phyloP scores from a whole-genome alignment of 2,113 vertebrate genomes.

The Micromys minutus region DNA sequence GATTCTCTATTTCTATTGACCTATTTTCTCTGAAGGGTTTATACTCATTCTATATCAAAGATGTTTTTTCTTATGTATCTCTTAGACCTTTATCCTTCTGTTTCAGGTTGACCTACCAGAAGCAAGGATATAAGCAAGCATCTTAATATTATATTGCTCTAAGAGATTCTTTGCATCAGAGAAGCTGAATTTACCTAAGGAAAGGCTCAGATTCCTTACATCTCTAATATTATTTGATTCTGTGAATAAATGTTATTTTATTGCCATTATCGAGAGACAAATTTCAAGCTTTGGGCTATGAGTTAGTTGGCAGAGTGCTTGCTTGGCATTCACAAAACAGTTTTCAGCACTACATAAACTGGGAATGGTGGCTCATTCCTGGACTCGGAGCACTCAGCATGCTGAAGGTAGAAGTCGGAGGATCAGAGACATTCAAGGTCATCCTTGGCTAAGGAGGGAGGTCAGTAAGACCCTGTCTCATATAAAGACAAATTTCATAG shows the following conservation, averaged over 20 bases:
- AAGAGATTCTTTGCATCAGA: constrained; percentile 10
- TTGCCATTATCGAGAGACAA: constrained; percentile 20
- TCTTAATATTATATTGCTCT: background rate
- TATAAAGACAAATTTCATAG: constrained; percentile 40
- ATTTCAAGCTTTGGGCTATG: background rate
- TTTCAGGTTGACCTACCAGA: constrained; percentile 18
- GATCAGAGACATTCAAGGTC: background rate
- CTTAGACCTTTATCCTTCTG: background rate
- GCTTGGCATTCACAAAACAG: background rate
- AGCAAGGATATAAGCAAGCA: background rate
- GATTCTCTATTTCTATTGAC: background rate
- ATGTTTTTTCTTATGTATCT: constrained; percentile 21
- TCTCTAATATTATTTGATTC: constrained; percentile 35
- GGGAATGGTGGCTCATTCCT: no score
- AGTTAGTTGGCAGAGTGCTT: background rate
- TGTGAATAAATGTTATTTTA: constrained; percentile 22
- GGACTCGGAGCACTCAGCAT: background rate
- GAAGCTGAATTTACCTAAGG: background rate
- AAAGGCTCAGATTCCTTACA: constrained; percentile 28
- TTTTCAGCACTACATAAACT: background rate
- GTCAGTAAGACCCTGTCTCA: background rate
- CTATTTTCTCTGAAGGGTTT: constrained; percentile 10
- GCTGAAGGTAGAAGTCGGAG: background rate
- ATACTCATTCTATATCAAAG: background rate
- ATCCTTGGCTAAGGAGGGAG: background rate